These are phyloP conservation scores for Nemurella pictetii DNA, from an alignment of 2,888 invertebrate species.

Conservation along the genomic window DNA sequence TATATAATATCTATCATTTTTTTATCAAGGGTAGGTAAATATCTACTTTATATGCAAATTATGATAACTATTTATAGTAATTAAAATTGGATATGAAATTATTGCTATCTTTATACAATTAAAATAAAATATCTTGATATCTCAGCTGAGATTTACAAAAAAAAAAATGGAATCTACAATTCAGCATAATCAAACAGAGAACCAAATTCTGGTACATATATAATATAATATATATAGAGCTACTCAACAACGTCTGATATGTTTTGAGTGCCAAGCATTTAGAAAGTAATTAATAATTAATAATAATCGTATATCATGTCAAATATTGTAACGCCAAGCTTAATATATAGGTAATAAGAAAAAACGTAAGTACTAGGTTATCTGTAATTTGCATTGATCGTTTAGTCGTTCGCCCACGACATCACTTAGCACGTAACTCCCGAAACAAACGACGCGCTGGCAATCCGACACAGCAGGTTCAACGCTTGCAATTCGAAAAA, in stretches of 20 bases:
- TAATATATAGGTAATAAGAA: background rate
- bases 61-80: constrained; percentile 17
- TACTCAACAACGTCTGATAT: constrained; percentile 16
- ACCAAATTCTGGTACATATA: background rate
- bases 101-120: background rate
- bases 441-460: background rate
- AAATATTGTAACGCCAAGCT: background rate
- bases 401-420: background rate
- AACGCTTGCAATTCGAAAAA: too few relatives aligned
- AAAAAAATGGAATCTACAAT: background rate
- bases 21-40: background rate
- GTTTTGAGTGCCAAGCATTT: background rate
- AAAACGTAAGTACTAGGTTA: constrained; percentile 20
- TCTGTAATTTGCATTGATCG: constrained; percentile 1
- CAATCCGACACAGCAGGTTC: too few relatives aligned
- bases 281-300: background rate
- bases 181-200: background rate
- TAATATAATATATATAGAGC: background rate
- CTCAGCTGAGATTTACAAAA: background rate
- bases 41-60: constrained; percentile 9
- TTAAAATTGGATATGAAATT: constrained; percentile 26
- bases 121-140: constrained; percentile 28
- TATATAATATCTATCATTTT: background rate
- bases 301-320: background rate
- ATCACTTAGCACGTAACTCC: background rate